Evolutionary conservation across 2,888 invertebrate species (phyloP), one percentile per base, ranked within the genome.

Genomic region (Microplitis manilae): DNA sequence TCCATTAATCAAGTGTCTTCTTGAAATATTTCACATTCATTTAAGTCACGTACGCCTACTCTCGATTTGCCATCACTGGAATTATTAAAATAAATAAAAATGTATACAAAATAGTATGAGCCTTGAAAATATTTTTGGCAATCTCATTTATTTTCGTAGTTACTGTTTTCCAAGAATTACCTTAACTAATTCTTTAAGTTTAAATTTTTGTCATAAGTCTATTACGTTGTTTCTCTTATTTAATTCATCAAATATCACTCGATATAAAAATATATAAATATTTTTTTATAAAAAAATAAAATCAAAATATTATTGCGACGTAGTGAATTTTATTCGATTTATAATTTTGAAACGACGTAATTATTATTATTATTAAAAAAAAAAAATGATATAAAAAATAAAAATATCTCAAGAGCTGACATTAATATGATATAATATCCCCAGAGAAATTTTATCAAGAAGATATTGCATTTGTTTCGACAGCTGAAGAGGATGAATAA

Each of bases 101-200:
- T 76, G 68, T 80, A 81, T 79, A 79, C 80, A 85, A 86, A 86
- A 85, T 85, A 85, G 79, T 77, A 81, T 80, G 80, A 50, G 50
- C 50, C 79, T 83, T 81, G 73, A 72, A 65, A 76, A 83, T 86
- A 86, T 86, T 86, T 84, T 82, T 72, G 82, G 82, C 82, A 81
- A 80, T 81, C 81, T 80, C 78, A 81, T 84, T 86, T 85, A 86
- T 86, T 86, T 85, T 84, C 78, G 83, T 81, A 80, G 72, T 78
- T 79, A 75, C 79, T 73, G 77, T 79, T 81, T 79, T 80, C 79
- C 81, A 78, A 73, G 80, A 79, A 81, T 81, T 81, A 81, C 78
- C 80, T 72, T 76, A 73, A 73, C 64, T 50, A 70, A 59, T 41
- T 20, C 30, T 70, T n/a, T 6, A 7, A 30, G 4, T 9, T 50